These are phyloP conservation scores for Belgica antarctica DNA, from an alignment of 2,888 invertebrate genomes.

Conservation along the genomic window DNA sequence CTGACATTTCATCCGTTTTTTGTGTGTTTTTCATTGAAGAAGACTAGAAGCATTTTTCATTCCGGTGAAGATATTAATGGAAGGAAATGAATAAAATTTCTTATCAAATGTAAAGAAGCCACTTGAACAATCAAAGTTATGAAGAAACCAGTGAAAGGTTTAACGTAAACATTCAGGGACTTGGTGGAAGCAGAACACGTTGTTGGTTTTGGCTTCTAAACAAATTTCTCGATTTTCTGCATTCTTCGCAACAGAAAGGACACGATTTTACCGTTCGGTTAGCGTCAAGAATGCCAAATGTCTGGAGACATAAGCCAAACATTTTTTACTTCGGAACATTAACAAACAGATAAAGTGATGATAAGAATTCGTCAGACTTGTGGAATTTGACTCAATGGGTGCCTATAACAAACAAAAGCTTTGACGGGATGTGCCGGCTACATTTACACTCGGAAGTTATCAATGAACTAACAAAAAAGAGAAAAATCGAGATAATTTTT, in stretches of 20 bases:
- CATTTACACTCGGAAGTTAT: conserved; percentile 23
- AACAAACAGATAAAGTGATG: conserved; percentile 41
- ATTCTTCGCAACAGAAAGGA: too few species aligned
- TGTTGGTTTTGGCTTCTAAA: too few species aligned
- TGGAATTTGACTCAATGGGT: conserved; percentile 40
- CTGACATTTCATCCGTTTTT: too few species aligned
- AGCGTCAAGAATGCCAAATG: too few species aligned
- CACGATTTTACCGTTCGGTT: too few species aligned
- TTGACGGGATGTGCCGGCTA: not conserved
- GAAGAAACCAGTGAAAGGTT: too few species aligned
- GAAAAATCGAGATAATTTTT: not conserved
- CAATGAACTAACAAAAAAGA: not conserved
- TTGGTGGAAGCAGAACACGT: not conserved
- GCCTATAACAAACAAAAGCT: conserved; percentile 19
- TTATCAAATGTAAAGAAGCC: not conserved
- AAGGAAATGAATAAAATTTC: not conserved
- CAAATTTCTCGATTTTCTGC: too few species aligned
- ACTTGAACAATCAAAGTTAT: not conserved
- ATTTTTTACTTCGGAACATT: too few species aligned
- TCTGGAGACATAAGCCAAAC: conserved; percentile 41
- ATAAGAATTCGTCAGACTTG: conserved; percentile 37
- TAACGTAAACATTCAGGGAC: conserved; percentile 22
- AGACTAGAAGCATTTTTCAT: too few species aligned
- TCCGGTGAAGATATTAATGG: conserved; percentile 4
- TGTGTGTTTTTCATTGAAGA: too few species aligned